Conservation (phyloP, 2,888 invertebrate species). For the Cephus pygmeus region DNA sequence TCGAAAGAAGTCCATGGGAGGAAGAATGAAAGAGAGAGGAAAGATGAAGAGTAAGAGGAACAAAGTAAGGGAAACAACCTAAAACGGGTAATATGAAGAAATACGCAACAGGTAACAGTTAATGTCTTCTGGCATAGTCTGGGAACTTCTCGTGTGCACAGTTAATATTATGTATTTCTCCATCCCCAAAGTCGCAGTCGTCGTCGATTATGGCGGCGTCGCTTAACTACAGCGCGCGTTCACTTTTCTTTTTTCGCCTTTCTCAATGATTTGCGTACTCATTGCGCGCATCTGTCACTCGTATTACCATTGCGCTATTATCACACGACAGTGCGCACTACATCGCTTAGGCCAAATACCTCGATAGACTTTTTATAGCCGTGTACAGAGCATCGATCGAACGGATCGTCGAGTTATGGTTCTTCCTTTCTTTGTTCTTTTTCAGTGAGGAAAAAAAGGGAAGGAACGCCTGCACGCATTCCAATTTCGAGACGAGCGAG, state of each 20-base stretch:
- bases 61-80: constrained; percentile 20
- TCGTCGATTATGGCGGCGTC: not conserved
- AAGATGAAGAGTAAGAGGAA: constrained; percentile 18
- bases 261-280: not conserved
- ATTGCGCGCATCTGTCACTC: not conserved
- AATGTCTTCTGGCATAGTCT: constrained; percentile 54
- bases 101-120: constrained; percentile 55
- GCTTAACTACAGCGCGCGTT: not conserved
- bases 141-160: constrained; percentile 28
- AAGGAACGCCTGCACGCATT: not conserved
- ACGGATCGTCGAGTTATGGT: not conserved
- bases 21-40: constrained; percentile 13
- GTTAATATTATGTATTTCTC: not conserved
- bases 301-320: not conserved
- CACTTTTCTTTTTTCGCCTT: not conserved
- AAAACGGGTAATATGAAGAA: constrained; percentile 38
- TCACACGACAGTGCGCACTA: not conserved
- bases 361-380: not conserved
- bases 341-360: not conserved
- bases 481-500: not conserved
- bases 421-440: not conserved
- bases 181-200: constrained; percentile 2
- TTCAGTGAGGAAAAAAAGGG: constrained; percentile 10
- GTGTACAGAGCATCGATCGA: not conserved
- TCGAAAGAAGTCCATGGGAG: not conserved